Evolutionary conservation across 2,113 vertebrate species (phyloP).

Genomic region (Condylura cristata): DNA sequence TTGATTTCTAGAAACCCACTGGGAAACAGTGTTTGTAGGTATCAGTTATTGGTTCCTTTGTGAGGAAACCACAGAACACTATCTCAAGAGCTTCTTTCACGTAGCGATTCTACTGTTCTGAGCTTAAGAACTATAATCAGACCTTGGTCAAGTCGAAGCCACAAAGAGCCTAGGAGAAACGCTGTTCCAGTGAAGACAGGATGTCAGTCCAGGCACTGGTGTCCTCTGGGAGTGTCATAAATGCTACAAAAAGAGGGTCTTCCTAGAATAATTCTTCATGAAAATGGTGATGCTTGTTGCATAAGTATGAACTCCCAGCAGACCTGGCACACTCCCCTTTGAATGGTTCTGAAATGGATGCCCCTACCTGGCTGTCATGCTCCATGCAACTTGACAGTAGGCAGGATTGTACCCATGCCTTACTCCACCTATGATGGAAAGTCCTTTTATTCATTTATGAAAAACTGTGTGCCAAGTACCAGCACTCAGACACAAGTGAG

Average conservation of each 20-base stretch:
- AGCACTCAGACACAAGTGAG: not conserved
- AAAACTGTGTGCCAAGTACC: not conserved
- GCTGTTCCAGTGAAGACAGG: not conserved
- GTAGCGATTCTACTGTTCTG: not conserved
- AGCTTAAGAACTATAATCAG: not conserved
- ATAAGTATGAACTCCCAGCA: not conserved
- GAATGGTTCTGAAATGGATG: not conserved
- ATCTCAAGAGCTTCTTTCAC: not conserved
- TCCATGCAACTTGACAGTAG: fast-evolving
- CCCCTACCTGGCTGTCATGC: no score
- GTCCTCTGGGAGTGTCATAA: no score
- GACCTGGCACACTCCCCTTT: no score
- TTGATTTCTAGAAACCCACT: not conserved
- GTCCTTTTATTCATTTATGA: no score
- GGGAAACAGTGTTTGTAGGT: not conserved
- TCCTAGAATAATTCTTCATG: not conserved
- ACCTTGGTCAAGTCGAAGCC: not conserved
- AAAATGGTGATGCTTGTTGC: not conserved
- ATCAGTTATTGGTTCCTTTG: not conserved
- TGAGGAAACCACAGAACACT: not conserved
- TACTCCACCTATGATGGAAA: no score
- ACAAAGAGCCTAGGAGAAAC: not conserved
- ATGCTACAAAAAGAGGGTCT: not conserved
- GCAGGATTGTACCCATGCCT: not conserved
- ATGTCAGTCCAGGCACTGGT: fast-evolving